Evolutionary conservation across 2,888 invertebrate species (phyloP).

Genomic region (Amphipoea lucens): DNA sequence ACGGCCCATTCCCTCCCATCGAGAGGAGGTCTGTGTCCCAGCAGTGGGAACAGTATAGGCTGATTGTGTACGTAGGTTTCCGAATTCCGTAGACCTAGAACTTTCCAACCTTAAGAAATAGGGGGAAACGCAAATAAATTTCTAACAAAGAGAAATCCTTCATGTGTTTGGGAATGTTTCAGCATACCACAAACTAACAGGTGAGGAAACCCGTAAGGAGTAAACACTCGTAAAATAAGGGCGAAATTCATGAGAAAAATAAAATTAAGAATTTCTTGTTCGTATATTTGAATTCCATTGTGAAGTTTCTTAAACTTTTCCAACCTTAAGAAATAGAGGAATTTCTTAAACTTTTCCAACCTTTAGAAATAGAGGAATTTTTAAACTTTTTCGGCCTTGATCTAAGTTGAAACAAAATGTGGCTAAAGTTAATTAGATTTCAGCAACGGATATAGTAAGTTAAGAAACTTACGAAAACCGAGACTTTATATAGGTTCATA

Average conservation of each 20-base stretch:
- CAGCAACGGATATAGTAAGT: background rate
- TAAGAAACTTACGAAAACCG: background rate
- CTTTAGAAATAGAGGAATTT: background rate
- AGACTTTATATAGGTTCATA: no score
- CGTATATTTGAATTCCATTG: background rate
- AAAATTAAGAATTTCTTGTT: background rate
- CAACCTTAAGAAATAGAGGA: background rate
- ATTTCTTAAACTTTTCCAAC: background rate
- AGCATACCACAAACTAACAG: no score
- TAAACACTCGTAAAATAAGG: background rate
- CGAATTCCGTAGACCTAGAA: background rate
- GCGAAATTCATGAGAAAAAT: no score
- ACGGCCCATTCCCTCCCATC: no score
- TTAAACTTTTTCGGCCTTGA: background rate
- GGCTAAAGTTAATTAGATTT: background rate
- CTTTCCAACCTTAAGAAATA: background rate
- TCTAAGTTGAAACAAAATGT: background rate
- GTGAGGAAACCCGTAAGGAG: background rate
- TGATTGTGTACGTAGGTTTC: no score
- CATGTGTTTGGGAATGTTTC: background rate
- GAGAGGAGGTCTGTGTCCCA: no score
- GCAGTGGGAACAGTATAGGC: no score
- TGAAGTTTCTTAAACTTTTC: background rate
- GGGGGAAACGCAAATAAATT: background rate
- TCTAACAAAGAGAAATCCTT: background rate